Evolutionary conservation across 2,113 vertebrate genomes (phyloP).

Genomic region (Pampusana beccarii): DNA sequence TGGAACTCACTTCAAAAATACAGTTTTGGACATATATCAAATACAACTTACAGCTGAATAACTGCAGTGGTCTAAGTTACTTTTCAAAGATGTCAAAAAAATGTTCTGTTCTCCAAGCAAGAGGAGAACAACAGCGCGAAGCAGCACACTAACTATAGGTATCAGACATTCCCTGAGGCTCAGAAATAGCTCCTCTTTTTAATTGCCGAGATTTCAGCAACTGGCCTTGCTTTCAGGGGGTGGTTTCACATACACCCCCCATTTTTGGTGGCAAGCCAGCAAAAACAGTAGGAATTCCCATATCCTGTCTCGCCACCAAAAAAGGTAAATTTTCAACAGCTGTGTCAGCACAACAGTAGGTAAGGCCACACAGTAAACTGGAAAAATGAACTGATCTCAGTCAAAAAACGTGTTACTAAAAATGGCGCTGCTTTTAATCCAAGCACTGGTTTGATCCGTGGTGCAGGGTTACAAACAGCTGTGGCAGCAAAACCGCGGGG

Average conservation of each 20-base stretch:
- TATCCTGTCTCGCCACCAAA: not conserved
- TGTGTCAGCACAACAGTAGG: not conserved
- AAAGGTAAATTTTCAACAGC: slow-evolving; percentile 6
- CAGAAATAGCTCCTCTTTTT: slow-evolving; percentile 19
- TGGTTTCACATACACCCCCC: not conserved
- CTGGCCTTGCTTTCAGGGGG: not conserved
- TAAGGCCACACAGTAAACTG: not conserved
- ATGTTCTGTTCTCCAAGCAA: slow-evolving; percentile 42
- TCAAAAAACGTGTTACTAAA: not conserved
- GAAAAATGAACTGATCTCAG: not conserved
- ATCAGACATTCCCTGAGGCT: slow-evolving; percentile 13
- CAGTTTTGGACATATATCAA: slow-evolving; percentile 61
- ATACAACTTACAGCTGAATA: slow-evolving; percentile 42
- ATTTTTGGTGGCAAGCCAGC: slow-evolving; percentile 32
- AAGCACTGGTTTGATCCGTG: not conserved
- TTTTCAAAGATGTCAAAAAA: slow-evolving; percentile 53
- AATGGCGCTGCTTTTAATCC: not conserved
- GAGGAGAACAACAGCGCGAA: not conserved
- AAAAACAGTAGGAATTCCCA: slow-evolving; percentile 31
- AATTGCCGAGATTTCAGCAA: not conserved
- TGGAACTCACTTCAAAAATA: slow-evolving; percentile 53
- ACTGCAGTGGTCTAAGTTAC: slow-evolving; percentile 14
- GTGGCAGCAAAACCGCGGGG: not conserved
- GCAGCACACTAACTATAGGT: not conserved
- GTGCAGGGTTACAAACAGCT: not conserved